A percentile compares a stretch with the other conserved stretches of the same genome.
Conservation (phyloP, 2,113 vertebrate species). For the Pteruthius melanotis region DNA sequence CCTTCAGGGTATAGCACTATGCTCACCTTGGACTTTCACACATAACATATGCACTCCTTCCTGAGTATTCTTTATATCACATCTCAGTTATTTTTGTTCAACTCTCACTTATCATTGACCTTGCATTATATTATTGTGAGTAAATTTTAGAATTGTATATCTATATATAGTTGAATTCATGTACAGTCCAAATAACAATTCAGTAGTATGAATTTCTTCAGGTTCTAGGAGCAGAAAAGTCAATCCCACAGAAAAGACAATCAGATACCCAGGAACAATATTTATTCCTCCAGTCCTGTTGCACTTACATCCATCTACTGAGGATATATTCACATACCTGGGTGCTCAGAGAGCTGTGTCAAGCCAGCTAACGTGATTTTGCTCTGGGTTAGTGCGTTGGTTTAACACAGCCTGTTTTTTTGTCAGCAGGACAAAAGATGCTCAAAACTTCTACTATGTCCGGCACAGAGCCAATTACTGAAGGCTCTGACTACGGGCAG, state of each 20-base stretch:
- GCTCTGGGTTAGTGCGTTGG: not conserved
- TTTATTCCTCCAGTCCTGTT: not conserved
- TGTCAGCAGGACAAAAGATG: not conserved
- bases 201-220: not conserved
- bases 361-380: not conserved
- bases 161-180: not conserved
- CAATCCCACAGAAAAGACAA: not conserved
- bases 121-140: not conserved
- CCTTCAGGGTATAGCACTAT: not conserved
- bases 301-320: not conserved
- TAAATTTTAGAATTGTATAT: not conserved
- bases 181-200: not conserved
- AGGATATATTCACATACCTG: not conserved
- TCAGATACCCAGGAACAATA: not conserved
- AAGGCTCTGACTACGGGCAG: not conserved
- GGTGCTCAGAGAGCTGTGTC: not conserved
- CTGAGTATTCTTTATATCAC: not conserved
- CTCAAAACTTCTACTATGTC: not conserved
- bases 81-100: not conserved
- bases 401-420: not conserved
- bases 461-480: not conserved
- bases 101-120: not conserved
- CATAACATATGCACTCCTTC: not conserved
- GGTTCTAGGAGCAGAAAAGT: not conserved
- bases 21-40: not conserved